phyloP scores from a whole-genome alignment of 2,888 invertebrate genomes.

The Griposia aprilina region DNA sequence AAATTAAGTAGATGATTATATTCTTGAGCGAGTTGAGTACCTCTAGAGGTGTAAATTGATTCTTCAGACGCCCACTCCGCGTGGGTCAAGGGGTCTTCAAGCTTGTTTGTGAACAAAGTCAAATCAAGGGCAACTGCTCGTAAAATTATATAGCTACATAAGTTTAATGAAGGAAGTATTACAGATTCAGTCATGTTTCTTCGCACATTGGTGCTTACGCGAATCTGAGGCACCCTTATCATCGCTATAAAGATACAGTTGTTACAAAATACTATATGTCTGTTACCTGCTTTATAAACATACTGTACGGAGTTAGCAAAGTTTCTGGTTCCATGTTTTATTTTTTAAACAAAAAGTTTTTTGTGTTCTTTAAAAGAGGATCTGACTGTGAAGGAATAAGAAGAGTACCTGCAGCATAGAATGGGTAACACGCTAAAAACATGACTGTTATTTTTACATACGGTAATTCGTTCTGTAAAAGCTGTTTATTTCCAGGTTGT shows the following conservation, averaged over 20 bases:
- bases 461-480: not conserved
- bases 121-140: not conserved
- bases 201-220: not conserved
- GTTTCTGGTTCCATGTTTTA: constrained; percentile 37
- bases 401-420: not conserved
- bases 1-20: not conserved
- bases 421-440: too few species aligned
- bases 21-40: not conserved
- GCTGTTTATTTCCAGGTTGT: too few species aligned
- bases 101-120: not conserved
- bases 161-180: not conserved
- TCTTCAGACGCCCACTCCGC: not conserved
- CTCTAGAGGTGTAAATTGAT: constrained; percentile 12
- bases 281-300: constrained; percentile 59
- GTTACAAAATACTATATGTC: constrained; percentile 42
- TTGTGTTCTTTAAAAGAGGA: constrained; percentile 2
- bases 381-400: not conserved
- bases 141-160: not conserved
- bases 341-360: constrained; percentile 38
- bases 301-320: constrained; percentile 30
- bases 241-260: constrained; percentile 19
- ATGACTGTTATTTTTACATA: not conserved
- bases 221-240: constrained; percentile 35
- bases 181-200: not conserved
- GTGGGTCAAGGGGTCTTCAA: constrained; percentile 10